Percentiles rank a stretch among this genome's conserved stretches.
Evolutionary conservation across 2,797 vertebrate genomes (phyloP).

Genomic region (Cheirogaleus major): DNA sequence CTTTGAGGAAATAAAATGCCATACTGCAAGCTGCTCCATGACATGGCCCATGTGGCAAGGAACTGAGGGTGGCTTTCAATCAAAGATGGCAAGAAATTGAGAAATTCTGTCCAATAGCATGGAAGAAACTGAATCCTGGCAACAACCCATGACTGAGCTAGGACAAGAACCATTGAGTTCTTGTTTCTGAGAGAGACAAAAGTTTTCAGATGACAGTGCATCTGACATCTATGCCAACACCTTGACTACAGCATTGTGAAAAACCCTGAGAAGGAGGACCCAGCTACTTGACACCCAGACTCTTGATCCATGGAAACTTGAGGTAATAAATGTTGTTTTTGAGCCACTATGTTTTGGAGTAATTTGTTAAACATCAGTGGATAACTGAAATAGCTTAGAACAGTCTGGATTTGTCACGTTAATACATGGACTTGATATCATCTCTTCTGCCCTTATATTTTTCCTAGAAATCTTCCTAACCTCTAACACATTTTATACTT

Average conservation of each 20-base stretch:
- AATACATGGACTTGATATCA: background rate
- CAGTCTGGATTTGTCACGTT: background rate
- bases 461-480: background rate
- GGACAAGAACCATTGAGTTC: background rate
- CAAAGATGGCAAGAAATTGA: background rate
- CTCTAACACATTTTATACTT: background rate
- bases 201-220: background rate
- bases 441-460: background rate
- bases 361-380: background rate
- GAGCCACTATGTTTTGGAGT: background rate
- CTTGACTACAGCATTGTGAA: background rate
- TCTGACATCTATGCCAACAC: accelerated
- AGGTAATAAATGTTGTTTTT: background rate
- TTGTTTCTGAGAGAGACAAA: too few relatives aligned
- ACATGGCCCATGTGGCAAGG: background rate
- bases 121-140: background rate
- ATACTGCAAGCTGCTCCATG: background rate
- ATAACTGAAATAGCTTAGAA: background rate
- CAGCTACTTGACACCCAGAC: background rate
- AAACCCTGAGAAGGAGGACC: background rate
- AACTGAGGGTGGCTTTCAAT: background rate
- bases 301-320: background rate
- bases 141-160: background rate
- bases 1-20: background rate
- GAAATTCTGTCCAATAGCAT: background rate